A percentile compares a stretch with the other conserved stretches of the same genome.
Conservation (phyloP, 1,140 invertebrate genomes). For the Penaeus chinensis region DNA sequence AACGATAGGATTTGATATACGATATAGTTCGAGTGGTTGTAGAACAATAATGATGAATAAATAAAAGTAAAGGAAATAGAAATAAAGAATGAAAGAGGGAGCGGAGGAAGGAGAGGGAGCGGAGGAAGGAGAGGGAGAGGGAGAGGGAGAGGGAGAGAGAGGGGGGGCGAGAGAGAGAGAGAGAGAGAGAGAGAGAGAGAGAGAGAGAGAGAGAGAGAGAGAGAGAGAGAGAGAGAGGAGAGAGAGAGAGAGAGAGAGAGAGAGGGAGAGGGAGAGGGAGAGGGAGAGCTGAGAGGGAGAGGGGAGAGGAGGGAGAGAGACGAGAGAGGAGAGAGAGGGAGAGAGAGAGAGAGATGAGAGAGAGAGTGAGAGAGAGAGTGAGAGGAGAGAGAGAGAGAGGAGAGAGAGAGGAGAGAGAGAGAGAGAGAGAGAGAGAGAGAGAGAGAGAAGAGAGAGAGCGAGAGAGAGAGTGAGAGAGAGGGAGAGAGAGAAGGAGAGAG, state of each 20-base stretch:
- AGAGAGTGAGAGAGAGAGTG: too few species aligned
- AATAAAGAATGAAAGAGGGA: neutral
- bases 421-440: too few species aligned
- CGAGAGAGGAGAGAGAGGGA: too few species aligned
- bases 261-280: conserved; percentile 1
- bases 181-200: too few species aligned
- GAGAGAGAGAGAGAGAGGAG: too few species aligned
- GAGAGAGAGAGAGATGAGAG: too few species aligned
- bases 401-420: too few species aligned
- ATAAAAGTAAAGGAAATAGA: conserved; percentile 1
- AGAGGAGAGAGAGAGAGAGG: too few species aligned
- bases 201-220: too few species aligned
- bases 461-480: neutral
- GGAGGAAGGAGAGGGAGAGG: neutral
- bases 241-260: neutral
- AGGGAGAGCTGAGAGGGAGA: conserved; percentile 12
- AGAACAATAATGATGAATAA: neutral
- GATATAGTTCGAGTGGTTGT: neutral
- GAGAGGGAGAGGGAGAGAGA: neutral
- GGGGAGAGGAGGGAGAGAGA: neutral
- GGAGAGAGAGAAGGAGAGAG: conserved; percentile 15
- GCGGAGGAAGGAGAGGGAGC: neutral
- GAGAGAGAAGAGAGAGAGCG: too few species aligned
- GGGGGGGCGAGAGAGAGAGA: too few species aligned
- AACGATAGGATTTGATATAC: neutral